These are phyloP conservation scores for Schizotus pectinicornis DNA, from an alignment of 2,888 invertebrate genomes.

Conservation along the genomic window DNA sequence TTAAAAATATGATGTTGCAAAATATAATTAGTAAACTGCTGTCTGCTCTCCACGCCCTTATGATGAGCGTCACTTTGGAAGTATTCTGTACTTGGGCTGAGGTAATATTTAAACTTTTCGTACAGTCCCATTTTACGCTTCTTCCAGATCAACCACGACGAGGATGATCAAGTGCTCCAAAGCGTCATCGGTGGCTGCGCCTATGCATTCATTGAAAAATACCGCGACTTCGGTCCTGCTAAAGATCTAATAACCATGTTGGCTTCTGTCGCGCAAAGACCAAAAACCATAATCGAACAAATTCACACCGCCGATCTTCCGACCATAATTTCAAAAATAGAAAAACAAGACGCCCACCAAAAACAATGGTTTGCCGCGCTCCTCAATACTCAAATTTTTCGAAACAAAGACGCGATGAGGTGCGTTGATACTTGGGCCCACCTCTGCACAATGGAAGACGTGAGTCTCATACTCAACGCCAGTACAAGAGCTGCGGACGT, in stretches of 20 bases:
- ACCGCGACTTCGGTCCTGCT: constrained; percentile 45
- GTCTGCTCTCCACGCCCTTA: constrained; percentile 38
- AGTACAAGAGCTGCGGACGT: constrained; percentile 32
- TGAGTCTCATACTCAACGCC: constrained; percentile 42
- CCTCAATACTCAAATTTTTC: constrained; percentile 45
- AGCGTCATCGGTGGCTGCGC: constrained; percentile 46
- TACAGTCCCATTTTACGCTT: constrained; percentile 1
- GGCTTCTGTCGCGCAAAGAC: constrained; percentile 49
- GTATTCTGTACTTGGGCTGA: constrained; percentile 54
- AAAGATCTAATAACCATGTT: constrained; percentile 47
- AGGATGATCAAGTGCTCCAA: constrained; percentile 47
- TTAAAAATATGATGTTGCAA: constrained; percentile 32
- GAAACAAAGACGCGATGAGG: constrained; percentile 39
- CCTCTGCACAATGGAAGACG: constrained; percentile 47
- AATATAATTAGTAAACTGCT: constrained; percentile 43
- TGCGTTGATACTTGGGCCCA: constrained; percentile 47
- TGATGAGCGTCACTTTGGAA: constrained; percentile 49
- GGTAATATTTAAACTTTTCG: constrained; percentile 38
- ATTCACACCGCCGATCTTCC: constrained; percentile 46
- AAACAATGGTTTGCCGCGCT: constrained; percentile 52
- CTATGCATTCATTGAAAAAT: constrained; percentile 49
- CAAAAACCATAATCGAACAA: constrained; percentile 49
- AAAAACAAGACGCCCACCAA: constrained; percentile 47
- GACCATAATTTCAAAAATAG: constrained; percentile 48
- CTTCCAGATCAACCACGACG: constrained; percentile 40